Evolutionary conservation across 1,140 invertebrate genomes (phyloP), one percentile per base, ranked within the genome.

Genomic region (Drosophila bocqueti): DNA sequence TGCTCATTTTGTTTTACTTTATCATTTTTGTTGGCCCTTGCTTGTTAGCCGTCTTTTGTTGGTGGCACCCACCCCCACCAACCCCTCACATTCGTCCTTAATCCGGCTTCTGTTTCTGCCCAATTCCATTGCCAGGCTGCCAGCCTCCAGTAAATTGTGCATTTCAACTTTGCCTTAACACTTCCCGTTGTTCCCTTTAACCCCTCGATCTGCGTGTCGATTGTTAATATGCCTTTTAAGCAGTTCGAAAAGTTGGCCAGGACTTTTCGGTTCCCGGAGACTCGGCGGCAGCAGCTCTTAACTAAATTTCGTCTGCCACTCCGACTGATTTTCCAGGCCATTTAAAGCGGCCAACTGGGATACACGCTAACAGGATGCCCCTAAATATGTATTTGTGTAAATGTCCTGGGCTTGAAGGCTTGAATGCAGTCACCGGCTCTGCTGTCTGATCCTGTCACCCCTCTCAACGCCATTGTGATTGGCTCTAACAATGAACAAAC

Each of bases 1-100:
- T 72, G 66, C 67, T 79, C 76, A 78, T 79, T 79, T 79, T 79
- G 46, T 64, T 79, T 79, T 79, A 79, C 76, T 79, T 79, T 64
- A 79, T 72, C 75, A 64, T 47, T 42, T 64, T 72, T 64, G 50
- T 77, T 52, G 16, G 29, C 74, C 34, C 38, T n/a, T 63, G 76
- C 76, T 79, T 79, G 76, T 79, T 79, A 79, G 76, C 42, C 24
- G 43, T 18, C 54, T 64, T 79, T 79, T 71, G 76, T 78, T 69
- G 54, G 9, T 18, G 34, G 21, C 75, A 21, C 3, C 34, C 47
- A 3, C 24, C 43, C 3, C 11, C 13, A 21, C 18, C 31, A 10
- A 24, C 18, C 36, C 49, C 21, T 36, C 31, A 4, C 42, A 42
- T 36, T 36, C 52, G 29, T 59, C 36, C 59, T 55, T 64, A 74